Evolutionary conservation across 2,888 invertebrate species (phyloP).

Genomic region (Leptothorax acervorum): DNA sequence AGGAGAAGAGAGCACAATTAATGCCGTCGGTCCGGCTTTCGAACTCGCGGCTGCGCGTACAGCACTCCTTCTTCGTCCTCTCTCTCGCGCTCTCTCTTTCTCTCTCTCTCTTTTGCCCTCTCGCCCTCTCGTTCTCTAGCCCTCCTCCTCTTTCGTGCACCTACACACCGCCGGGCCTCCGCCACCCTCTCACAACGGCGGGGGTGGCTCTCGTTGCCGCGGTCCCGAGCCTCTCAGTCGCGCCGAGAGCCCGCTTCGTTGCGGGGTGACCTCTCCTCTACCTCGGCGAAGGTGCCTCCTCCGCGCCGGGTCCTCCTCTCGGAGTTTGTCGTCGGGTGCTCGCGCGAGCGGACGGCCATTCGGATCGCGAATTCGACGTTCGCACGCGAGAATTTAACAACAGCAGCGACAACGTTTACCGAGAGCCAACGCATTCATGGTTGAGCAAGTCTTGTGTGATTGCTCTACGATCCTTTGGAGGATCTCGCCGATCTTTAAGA

Average conservation of each 20-base stretch:
- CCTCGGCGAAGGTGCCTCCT: conserved; percentile 58
- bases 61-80: conserved; percentile 52
- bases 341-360: conserved; percentile 33
- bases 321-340: conserved; percentile 35
- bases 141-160: conserved; percentile 62
- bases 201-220: conserved; percentile 79
- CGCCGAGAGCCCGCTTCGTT: conserved; percentile 82
- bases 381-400: conserved; percentile 2
- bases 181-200: conserved; percentile 69
- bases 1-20: conserved; percentile 74
- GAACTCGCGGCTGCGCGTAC: conserved; percentile 81
- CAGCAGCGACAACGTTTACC: neutral
- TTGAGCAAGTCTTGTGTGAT: neutral
- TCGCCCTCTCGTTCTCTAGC: conserved; percentile 56
- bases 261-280: conserved; percentile 77
- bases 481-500: neutral
- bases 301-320: conserved; percentile 51
- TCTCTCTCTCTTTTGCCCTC: conserved; percentile 57
- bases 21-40: conserved; percentile 72
- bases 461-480: neutral
- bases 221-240: conserved; percentile 81
- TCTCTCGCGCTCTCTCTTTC: conserved; percentile 49
- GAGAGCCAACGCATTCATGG: neutral
- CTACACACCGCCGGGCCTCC: conserved; percentile 60
- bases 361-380: neutral